Base-by-base conservation (phyloP, 1,140 invertebrate species). In the Dendrolimus punctatus region DNA sequence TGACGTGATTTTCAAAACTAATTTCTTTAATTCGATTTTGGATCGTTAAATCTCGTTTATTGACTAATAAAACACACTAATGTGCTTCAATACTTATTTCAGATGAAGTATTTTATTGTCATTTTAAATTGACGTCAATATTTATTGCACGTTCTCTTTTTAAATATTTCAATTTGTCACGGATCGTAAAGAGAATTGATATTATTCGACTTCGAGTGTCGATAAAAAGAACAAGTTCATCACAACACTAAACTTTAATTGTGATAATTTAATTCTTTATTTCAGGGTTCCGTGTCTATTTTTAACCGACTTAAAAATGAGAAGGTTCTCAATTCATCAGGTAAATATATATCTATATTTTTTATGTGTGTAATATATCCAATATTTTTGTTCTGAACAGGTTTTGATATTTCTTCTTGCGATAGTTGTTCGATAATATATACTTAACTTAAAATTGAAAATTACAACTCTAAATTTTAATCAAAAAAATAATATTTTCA, bases 11-110 rank as follows among this genome's bases (percentile, higher is more conserved):
- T 23, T 23, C 23, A 23, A 23, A 23, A 23, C 23, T 23, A 23
- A 23, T 23, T 23, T 23, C 23, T 23, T 23, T 55, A 47, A 61
- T 55, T 55, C 55, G 57, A 47, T 55, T 60, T 58, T 57, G 46
- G 58, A 55, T 61, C 68, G 58, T 69, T 63, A 69, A 69, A 64
- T 10, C 52, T 49, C 49, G 54, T 73, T 76, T 72, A 76, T 72
- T 66, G 73, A 62, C 71, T 68, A 62, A 74, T 74, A 71, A 73
- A 74, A 49, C 40, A 51, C 49, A 53, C 56, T 67, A 72, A 73
- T 71, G 65, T 68, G 57, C 54, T 57, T 60, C 44, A 51, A 51
- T 46, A 10, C 8, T 8, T 41, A 49, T 46, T 36, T 46, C 36
- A 46, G 51, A 63, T 53, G 49, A 9, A 39, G 46, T 44, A 47